phyloP scores from a whole-genome alignment of 2,113 vertebrate species.

The Egretta garzetta region DNA sequence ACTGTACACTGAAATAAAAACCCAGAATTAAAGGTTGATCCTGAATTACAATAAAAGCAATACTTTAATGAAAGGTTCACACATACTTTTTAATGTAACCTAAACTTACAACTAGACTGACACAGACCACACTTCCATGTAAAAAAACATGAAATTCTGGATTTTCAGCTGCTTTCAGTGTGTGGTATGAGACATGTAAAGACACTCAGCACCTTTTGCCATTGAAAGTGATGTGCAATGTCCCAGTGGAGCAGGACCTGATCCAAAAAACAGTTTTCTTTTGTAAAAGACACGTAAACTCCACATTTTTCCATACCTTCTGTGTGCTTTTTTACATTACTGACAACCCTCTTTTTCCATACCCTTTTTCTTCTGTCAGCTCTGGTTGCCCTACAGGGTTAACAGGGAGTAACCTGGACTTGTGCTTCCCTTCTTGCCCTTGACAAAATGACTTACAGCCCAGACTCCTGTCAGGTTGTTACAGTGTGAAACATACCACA shows the following conservation, averaged over 20 bases:
- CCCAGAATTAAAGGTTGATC: neutral
- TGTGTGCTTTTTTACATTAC: neutral
- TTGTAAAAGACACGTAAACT: neutral
- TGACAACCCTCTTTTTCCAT: neutral
- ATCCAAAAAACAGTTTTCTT: neutral
- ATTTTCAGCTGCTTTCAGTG: neutral
- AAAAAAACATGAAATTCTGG: neutral
- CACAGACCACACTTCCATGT: neutral
- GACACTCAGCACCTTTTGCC: neutral
- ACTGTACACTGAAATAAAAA: neutral
- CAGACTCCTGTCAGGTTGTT: neutral
- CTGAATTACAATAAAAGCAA: neutral
- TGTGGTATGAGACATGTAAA: neutral
- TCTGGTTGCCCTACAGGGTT: neutral
- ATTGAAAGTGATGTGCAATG: neutral
- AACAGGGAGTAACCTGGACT: neutral
- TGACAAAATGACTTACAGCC: neutral
- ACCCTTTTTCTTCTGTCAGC: neutral
- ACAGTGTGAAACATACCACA: neutral
- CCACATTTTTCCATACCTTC: neutral
- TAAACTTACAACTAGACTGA: neutral
- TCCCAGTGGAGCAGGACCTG: neutral
- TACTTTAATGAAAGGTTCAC: neutral
- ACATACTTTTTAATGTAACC: neutral
- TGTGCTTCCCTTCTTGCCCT: neutral